Evolutionary conservation across 2,797 vertebrate genomes (phyloP), one percentile per base, ranked within the genome.

Genomic region (Protonibea diacanthus): DNA sequence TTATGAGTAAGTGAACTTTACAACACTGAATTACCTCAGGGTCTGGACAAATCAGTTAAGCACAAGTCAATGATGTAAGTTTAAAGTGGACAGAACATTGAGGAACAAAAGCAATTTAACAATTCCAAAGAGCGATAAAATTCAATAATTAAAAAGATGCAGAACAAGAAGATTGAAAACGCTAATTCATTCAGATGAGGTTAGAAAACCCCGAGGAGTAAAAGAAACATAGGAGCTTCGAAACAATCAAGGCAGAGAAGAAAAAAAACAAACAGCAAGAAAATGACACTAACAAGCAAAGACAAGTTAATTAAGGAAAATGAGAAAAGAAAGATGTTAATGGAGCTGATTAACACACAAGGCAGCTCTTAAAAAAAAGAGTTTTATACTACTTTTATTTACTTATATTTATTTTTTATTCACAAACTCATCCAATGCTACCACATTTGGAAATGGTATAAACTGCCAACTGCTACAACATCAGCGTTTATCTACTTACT

Each of bases 61-160:
- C 45, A 47, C 14, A 40, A 69, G 56, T 73, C 73, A 66, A 25
- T 42, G 61, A 61, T 61, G 45, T 20, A 23, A 38, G 68, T 73
- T 48, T 58, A 59, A 42, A 51, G 4, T 9, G 27, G 65, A 74
- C 53, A 15, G 15, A 60, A 44, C 57, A 25, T 64, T 3, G 44
- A 76, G 71, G 57, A 73, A 55, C 63, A 69, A 48, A 70, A 45
- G 67, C 49, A 83, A 74, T 78, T 71, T 38, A 73, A 66, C 56
- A 56, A 83, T 56, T 56, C 29, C 76, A 71, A 74, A 64, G 40
- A 66, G 44, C 33, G 17, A 63, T 53, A 78, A 60, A 74, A 78
- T 61, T 68, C 27, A 81, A 64, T 80, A 74, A 86, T 69, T 76
- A 56, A 80, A 62, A 49, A 45, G 49, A 45, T 12, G 44, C 53